A percentile compares a stretch with the other conserved stretches of the same genome.
Conservation (phyloP, 2,113 vertebrate species). For the Brachyhypopomus gauderio region DNA sequence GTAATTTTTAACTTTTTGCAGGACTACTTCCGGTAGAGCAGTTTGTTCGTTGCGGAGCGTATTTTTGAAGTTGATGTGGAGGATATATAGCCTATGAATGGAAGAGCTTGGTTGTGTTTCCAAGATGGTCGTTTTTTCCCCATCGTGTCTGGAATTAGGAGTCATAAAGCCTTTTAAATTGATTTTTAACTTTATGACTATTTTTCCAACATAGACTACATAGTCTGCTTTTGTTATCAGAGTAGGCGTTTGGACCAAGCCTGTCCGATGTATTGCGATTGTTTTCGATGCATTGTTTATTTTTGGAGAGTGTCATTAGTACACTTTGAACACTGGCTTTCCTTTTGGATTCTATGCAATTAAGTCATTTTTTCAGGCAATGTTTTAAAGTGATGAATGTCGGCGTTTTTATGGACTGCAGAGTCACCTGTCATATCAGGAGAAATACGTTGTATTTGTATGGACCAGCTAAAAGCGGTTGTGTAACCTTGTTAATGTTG, state of each 20-base stretch:
- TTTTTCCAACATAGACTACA: constrained; percentile 17
- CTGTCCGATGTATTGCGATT: neutral
- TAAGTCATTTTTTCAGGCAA: constrained; percentile 31
- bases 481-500: neutral
- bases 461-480: constrained; percentile 13
- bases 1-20: constrained; percentile 52
- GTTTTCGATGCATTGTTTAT: constrained; percentile 29
- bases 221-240: constrained; percentile 29
- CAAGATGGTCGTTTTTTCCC: constrained; percentile 49
- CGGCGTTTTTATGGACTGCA: constrained; percentile 44
- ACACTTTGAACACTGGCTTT: constrained; percentile 11
- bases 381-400: constrained; percentile 41
- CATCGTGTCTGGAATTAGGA: constrained; percentile 56
- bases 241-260: constrained; percentile 31
- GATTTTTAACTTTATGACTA: constrained; percentile 38
- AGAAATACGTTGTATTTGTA: constrained; percentile 28
- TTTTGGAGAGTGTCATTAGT: constrained; percentile 41
- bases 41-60: constrained; percentile 52
- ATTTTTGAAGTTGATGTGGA: constrained; percentile 60
- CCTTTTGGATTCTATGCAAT: constrained; percentile 23
- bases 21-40: constrained; percentile 49
- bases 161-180: constrained; percentile 54
- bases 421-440: neutral
- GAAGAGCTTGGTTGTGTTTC: constrained; percentile 54
- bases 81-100: constrained; percentile 54